Conservation (phyloP, 1,140 invertebrate species). For the Tetragonula clypearis region DNA sequence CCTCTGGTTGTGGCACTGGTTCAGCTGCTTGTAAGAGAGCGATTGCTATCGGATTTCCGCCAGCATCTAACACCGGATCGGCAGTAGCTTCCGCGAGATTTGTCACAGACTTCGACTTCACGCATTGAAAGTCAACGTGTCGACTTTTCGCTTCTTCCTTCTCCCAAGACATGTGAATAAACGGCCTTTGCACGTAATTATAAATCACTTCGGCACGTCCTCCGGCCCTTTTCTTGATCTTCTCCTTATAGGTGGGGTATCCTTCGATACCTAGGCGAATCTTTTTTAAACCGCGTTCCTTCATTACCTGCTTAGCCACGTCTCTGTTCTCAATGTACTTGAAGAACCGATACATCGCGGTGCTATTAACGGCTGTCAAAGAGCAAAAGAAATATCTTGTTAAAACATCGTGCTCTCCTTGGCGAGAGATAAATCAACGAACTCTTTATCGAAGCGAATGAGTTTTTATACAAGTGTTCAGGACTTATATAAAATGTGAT, state of each 20-base stretch:
- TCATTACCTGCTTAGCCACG: slow-evolving; percentile 99
- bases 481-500: neutral
- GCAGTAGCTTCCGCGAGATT: slow-evolving; percentile 96
- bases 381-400: neutral
- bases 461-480: neutral
- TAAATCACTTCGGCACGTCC: slow-evolving; percentile 98
- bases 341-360: slow-evolving; percentile 98
- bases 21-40: slow-evolving; percentile 55
- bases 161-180: slow-evolving; percentile 99
- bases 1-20: slow-evolving; percentile 66
- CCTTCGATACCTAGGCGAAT: slow-evolving; percentile 99
- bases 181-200: slow-evolving; percentile 99
- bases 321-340: slow-evolving; percentile 99
- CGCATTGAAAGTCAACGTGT: slow-evolving; percentile 99
- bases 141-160: slow-evolving; percentile 99
- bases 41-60: slow-evolving; percentile 82
- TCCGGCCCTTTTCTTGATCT: slow-evolving; percentile 94
- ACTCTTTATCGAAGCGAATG: neutral
- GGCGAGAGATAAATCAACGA: neutral
- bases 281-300: slow-evolving; percentile 98
- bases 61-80: slow-evolving; percentile 88
- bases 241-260: slow-evolving; percentile 99
- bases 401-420: neutral
- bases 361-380: slow-evolving; percentile 90
- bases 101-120: slow-evolving; percentile 96